Base-by-base conservation (phyloP, 2,888 invertebrate species). In the Polymixis flavicincta region DNA sequence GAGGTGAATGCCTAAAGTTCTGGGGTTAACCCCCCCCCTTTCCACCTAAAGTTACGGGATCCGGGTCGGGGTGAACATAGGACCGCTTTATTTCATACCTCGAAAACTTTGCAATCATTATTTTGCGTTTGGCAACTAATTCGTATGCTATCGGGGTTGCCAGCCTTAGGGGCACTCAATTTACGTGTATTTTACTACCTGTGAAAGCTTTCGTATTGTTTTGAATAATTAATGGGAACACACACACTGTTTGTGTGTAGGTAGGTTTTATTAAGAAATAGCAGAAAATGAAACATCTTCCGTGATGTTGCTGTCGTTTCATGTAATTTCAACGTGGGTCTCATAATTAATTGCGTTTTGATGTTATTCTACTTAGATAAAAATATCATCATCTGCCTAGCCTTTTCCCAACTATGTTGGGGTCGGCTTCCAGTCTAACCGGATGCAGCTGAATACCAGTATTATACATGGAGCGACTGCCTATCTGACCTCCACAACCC, bases 91-190 rank as follows among this genome's bases (percentile, higher is more conserved):
- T 82, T 76, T 82, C 84, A 85, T 87, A 85, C 76, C 78, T 83
- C 71, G 60, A 59, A 52, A 78, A 87, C 73, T 87, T 86, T 72
- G 63, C 83, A 71, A 77, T 82, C 78, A 80, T 86, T 85, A 87
- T 85, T 85, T 85, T 74, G 71, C 75, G 82, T 85, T 83, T 82
- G 74, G 60, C 66, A 59, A 83, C 82, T 84, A 85, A 87, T 86
- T 86, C 80, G 66, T 80, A 87, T 78, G 76, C 80, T 75, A 78
- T 83, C 73, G 28, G 67, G n/a, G 72, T 25, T 52, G 71, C 75
- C 74, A 81, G 55, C 57, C 28, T 71, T 54, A n/a, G 13, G 52
- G 73, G 55, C 67, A 80, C 74, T 74, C 74, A 71, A 78, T 82
- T 76, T 79, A 75, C 50, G 60, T 55, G 55, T 74, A 76, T 74